phyloP scores from a whole-genome alignment of 1,140 invertebrate species.

The Drosophila takahashii region DNA sequence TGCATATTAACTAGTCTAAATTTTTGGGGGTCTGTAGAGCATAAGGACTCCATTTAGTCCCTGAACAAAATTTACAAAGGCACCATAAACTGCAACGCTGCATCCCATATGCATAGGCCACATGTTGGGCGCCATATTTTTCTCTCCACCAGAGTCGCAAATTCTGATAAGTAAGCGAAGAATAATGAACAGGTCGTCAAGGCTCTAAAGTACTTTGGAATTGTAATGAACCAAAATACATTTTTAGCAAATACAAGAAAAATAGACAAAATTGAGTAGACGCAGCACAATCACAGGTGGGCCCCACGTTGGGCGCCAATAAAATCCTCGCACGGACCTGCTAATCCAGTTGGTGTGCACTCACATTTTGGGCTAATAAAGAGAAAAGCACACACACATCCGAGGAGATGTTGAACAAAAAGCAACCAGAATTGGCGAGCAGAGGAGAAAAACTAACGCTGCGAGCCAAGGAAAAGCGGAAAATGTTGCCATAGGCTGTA shows the following conservation, averaged over 20 bases:
- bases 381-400: constrained; percentile 24
- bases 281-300: neutral
- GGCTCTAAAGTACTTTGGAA: neutral
- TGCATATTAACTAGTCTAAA: neutral
- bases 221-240: neutral
- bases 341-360: constrained; percentile 16
- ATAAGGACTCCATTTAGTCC: neutral
- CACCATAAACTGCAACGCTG: neutral
- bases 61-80: neutral
- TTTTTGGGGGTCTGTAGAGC: neutral
- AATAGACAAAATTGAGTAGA: neutral
- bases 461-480: constrained; percentile 41
- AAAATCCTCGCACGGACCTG: neutral
- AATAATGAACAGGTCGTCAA: neutral
- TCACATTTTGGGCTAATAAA: constrained; percentile 55
- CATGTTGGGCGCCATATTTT: neutral
- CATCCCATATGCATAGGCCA: neutral
- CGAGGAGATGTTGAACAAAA: constrained; percentile 28
- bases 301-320: constrained; percentile 19
- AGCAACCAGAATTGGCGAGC: constrained; percentile 17
- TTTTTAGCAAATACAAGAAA: neutral
- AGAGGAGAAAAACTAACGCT: constrained; percentile 47
- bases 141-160: neutral
- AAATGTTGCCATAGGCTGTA: constrained; percentile 53
- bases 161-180: neutral